phyloP scores from a whole-genome alignment of 2,113 vertebrate genomes.

The Carlito syrichta region DNA sequence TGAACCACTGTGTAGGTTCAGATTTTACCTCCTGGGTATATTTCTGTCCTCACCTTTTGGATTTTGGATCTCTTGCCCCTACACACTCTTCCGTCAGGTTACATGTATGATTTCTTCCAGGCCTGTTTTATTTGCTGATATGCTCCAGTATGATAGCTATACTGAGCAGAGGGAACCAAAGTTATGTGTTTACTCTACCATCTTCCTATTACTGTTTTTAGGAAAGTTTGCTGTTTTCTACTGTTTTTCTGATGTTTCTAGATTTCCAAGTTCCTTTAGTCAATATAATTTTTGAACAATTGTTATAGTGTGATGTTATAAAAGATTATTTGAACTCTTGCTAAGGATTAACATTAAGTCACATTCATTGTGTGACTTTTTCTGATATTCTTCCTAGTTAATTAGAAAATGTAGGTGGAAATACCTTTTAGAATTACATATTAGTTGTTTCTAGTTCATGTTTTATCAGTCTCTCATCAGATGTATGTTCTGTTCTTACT shows the following conservation, averaged over 20 bases:
- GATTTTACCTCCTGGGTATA: not conserved
- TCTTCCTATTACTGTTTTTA: not conserved
- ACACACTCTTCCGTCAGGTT: not conserved
- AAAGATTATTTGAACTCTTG: not conserved
- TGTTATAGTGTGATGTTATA: not conserved
- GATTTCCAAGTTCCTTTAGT: not conserved
- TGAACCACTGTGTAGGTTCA: not conserved
- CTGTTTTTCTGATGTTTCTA: not conserved
- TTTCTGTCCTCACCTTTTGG: not conserved
- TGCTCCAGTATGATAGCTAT: not conserved
- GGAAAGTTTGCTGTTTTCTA: not conserved
- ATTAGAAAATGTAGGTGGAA: conserved; percentile 45
- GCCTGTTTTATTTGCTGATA: not conserved
- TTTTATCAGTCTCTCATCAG: conserved; percentile 47
- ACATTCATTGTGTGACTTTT: conserved; percentile 33
- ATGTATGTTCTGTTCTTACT: not conserved
- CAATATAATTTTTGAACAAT: not conserved
- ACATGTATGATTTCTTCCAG: not conserved
- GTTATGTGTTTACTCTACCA: not conserved
- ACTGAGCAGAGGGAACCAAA: not conserved
- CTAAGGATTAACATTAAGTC: conserved; percentile 59
- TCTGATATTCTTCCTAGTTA: conserved; percentile 25
- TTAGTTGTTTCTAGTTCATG: conserved; percentile 70
- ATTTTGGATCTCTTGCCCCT: not conserved
- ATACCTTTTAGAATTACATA: conserved; percentile 58